phyloP scores from a whole-genome alignment of 2,113 vertebrate genomes.

The Eulemur rufifrons region DNA sequence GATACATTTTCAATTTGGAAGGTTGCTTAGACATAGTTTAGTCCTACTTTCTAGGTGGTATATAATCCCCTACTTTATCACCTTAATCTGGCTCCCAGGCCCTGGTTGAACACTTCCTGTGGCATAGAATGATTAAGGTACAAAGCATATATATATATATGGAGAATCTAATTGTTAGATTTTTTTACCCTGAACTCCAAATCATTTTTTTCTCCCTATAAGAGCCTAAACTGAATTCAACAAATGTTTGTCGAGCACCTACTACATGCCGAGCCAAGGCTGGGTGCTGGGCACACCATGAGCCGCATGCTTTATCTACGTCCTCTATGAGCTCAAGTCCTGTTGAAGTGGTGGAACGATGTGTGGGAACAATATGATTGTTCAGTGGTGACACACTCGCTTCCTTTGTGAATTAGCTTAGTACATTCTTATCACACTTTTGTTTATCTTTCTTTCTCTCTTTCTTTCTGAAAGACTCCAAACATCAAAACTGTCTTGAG shows the following conservation, averaged over 20 bases:
- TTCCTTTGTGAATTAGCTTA: not conserved
- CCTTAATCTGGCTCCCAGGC: not conserved
- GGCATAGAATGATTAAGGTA: not conserved
- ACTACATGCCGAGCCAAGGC: not conserved
- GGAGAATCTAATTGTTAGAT: not conserved
- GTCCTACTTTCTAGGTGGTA: not conserved
- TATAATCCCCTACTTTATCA: not conserved
- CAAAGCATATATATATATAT: not conserved
- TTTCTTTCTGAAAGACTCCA: slow-evolving; percentile 20
- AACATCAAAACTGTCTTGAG: slow-evolving; percentile 48
- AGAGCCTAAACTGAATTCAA: not conserved
- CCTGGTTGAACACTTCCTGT: not conserved
- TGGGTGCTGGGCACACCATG: not conserved
- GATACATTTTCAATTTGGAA: not conserved
- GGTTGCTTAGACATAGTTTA: not conserved
- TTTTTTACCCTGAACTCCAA: not conserved
- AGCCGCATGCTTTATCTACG: not conserved
- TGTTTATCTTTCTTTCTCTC: not conserved
- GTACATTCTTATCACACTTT: not conserved
- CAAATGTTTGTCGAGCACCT: not conserved
- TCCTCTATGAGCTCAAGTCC: not conserved
- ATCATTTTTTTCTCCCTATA: not conserved
- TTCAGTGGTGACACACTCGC: not conserved
- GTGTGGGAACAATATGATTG: not conserved
- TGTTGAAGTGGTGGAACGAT: not conserved